Evolutionary conservation across 2,888 invertebrate genomes (phyloP), one percentile per base, ranked within the genome.

Genomic region (Stenichneumon culpator): DNA sequence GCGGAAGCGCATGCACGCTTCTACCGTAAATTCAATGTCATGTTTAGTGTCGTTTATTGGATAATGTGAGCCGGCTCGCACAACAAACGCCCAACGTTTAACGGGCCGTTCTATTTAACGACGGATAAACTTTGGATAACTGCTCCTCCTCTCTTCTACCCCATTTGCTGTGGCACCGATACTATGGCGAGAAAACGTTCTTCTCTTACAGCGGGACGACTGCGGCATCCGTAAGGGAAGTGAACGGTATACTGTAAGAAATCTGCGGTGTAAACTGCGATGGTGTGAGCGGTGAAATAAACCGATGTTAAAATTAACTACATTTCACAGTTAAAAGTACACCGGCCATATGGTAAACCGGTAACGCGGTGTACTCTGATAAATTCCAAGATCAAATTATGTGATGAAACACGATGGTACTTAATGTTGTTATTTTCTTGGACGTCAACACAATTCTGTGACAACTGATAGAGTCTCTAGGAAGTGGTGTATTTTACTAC

Each of bases 31-130:
- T 52, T 74, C 63, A 70, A 69, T 39, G 80, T 67, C 79, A 78
- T 77, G 80, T 83, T 86, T 78, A 82, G 78, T 77, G 73, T 77
- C 86, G 80, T 80, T 83, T 86, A 86, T 86, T 81, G 83, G 86
- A 87, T 86, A 87, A 83, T 73, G 75, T 68, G 60, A 69, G 88
- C 84, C 80, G 79, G 83, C 88, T 83, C 82, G 80, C 81, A 74
- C 72, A 69, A 70, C 80, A 82, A 85, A 75, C 85, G 86, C 74
- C 83, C 83, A 81, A 86, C 88, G 88, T 87, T 90, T 90, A 92
- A 90, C 90, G 87, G 90, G 86, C 90, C 89, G 89, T 92, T 90
- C 88, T 89, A 89, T 89, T 91, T 91, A 90, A 92, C 88, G 89
- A 84, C 83, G 81, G 88, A 91, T 91, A 91, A 91, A 91, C 88